A percentile compares a stretch with the other conserved stretches of the same genome.
Conservation (phyloP, 2,797 vertebrate species). For the Brotula barbata region DNA sequence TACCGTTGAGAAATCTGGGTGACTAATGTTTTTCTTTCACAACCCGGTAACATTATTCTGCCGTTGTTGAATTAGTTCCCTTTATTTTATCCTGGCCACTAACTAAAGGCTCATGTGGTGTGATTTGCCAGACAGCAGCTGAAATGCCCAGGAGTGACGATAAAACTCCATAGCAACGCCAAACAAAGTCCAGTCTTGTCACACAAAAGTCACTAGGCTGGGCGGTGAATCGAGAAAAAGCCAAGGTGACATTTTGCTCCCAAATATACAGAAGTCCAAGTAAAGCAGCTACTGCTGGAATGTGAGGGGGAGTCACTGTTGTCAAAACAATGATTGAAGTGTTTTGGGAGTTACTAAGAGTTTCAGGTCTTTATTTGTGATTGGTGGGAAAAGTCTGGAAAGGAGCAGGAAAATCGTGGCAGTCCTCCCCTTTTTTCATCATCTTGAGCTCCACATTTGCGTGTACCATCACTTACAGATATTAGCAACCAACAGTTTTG, state of each 20-base stretch:
- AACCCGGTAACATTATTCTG: conserved; percentile 8
- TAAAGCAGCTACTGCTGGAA: conserved; percentile 54
- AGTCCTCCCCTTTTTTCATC: conserved; percentile 2
- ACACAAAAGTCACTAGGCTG: neutral
- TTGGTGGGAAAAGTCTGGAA: conserved; percentile 27
- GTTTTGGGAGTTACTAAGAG: conserved; percentile 65
- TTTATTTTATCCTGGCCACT: neutral
- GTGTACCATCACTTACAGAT: conserved; percentile 28
- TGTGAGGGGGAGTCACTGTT: conserved; percentile 63
- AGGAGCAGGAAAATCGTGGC: conserved; percentile 24
- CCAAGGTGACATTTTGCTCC: conserved; percentile 2
- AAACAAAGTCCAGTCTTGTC: neutral
- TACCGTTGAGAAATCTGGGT: conserved; percentile 14
- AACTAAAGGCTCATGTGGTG: neutral
- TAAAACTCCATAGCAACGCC: neutral
- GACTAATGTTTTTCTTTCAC: conserved; percentile 32
- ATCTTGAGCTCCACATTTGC: conserved; percentile 14
- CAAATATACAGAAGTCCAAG: conserved; percentile 10
- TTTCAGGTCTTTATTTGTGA: conserved; percentile 44
- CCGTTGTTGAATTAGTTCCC: conserved; percentile 9
- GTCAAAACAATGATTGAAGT: conserved; percentile 75
- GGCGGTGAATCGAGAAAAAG: conserved; percentile 37
- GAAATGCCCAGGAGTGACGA: neutral
- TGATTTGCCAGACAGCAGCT: conserved; percentile 30
- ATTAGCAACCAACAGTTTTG: no score